Percentiles rank a stretch among this genome's conserved stretches.
Conservation (phyloP, 2,888 invertebrate genomes). For the Exephanes ischioxanthus region DNA sequence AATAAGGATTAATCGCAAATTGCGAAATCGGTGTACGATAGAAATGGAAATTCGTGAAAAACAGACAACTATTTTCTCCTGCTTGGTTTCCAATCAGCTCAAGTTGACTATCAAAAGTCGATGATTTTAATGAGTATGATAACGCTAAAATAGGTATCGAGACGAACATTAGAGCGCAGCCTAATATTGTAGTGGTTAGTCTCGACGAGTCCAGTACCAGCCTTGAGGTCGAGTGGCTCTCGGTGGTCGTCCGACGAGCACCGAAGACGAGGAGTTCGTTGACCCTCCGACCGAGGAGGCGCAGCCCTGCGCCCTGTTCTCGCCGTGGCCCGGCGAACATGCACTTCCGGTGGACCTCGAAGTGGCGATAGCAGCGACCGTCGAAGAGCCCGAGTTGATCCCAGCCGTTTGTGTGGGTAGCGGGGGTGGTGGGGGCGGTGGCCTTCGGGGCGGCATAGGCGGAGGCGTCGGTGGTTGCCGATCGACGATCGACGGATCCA, state of each 20-base stretch:
- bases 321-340: constrained; percentile 48
- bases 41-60: not conserved
- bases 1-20: not conserved
- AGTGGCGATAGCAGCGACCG: not conserved
- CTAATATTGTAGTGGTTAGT: constrained; percentile 64
- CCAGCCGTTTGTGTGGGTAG: constrained; percentile 35
- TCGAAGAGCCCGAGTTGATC: not conserved
- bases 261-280: constrained; percentile 45
- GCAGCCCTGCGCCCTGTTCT: constrained; percentile 71
- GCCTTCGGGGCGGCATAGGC: constrained; percentile 53
- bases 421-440: constrained; percentile 51
- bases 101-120: not conserved
- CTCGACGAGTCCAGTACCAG: constrained; percentile 80
- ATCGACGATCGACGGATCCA: constrained; percentile 88
- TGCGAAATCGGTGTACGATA: not conserved
- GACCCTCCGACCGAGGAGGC: constrained; percentile 53
- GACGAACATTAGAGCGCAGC: constrained; percentile 63
- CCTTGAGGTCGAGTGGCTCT: constrained; percentile 82
- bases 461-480: constrained; percentile 73
- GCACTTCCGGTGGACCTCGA: constrained; percentile 5
- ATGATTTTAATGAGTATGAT: constrained; percentile 15
- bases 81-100: not conserved
- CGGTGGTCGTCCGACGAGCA: constrained; percentile 71
- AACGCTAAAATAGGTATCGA: constrained; percentile 45
- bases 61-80: not conserved